These are phyloP conservation scores for Halcyon chelicuti DNA, from an alignment of 2,797 vertebrate species.

Conservation along the genomic window DNA sequence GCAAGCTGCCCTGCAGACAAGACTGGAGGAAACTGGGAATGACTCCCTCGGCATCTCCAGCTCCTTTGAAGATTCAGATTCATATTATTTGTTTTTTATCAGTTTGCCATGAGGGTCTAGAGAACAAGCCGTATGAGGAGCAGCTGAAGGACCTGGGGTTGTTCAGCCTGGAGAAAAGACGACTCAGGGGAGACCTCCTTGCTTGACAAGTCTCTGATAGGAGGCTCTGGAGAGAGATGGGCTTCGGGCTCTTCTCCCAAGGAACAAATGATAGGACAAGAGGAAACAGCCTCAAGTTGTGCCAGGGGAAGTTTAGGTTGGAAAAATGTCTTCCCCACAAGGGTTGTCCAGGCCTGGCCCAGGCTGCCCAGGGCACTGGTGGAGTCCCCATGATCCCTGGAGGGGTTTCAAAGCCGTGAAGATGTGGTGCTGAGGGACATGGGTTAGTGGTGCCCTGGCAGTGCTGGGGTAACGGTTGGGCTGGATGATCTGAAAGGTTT, in stretches of 20 bases:
- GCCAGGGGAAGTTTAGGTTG: not conserved
- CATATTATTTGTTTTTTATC: not conserved
- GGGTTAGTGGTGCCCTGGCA: not conserved
- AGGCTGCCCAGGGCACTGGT: not conserved
- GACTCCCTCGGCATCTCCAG: not conserved
- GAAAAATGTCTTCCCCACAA: not conserved
- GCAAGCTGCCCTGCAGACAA: accelerated
- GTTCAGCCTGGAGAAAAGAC: not conserved
- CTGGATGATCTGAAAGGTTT: not conserved
- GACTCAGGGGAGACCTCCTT: not conserved
- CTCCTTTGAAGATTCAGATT: not conserved
- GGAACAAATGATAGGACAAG: not conserved
- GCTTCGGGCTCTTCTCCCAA: too few species aligned
- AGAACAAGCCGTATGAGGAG: not conserved
- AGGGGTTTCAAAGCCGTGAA: not conserved
- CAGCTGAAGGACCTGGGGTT: not conserved
- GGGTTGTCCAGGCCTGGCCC: not conserved
- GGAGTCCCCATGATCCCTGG: not conserved
- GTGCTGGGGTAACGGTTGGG: not conserved
- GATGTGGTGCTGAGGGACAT: not conserved
- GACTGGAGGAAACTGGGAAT: not conserved
- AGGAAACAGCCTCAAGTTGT: not conserved
- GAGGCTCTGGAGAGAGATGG: too few species aligned
- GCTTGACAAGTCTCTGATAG: too few species aligned
- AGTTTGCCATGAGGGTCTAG: not conserved